Percentiles rank a stretch among this genome's conserved stretches.
Evolutionary conservation across 2,888 invertebrate species (phyloP).

Genomic region (Chalcis sispes): DNA sequence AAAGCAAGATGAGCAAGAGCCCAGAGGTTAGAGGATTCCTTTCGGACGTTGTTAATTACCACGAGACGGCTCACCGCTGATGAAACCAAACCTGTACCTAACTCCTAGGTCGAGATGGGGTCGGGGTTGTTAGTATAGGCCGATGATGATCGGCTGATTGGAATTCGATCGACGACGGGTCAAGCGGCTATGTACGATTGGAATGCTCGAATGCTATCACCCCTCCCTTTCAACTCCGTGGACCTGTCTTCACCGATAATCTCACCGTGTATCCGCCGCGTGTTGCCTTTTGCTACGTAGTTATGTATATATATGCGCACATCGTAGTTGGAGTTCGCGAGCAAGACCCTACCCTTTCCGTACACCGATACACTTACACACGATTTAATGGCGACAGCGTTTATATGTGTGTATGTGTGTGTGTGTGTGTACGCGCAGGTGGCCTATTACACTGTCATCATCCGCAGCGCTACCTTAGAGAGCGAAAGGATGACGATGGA

Average conservation of each 20-base stretch:
- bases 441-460: too few species aligned
- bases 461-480: too few species aligned
- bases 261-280: not conserved
- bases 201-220: slow-evolving; percentile 66
- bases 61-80: slow-evolving; percentile 22
- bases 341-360: too few species aligned
- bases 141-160: slow-evolving; percentile 62
- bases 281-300: not conserved
- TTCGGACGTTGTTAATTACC: slow-evolving; percentile 59
- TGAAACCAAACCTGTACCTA: slow-evolving; percentile 19
- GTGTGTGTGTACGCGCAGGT: too few species aligned
- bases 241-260: slow-evolving; percentile 8
- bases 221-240: slow-evolving; percentile 12
- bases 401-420: too few species aligned
- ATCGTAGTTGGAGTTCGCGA: too few species aligned
- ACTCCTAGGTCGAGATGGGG: not conserved
- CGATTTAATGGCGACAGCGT: too few species aligned
- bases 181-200: slow-evolving; percentile 69
- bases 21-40: slow-evolving; percentile 50
- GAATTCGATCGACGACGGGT: slow-evolving; percentile 68
- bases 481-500: slow-evolving; percentile 18
- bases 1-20: too few species aligned
- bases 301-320: not conserved
- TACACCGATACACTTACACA: too few species aligned
- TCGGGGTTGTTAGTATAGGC: not conserved